Conservation (phyloP, 2,113 vertebrate genomes). For the Eretmochelys imbricata region DNA sequence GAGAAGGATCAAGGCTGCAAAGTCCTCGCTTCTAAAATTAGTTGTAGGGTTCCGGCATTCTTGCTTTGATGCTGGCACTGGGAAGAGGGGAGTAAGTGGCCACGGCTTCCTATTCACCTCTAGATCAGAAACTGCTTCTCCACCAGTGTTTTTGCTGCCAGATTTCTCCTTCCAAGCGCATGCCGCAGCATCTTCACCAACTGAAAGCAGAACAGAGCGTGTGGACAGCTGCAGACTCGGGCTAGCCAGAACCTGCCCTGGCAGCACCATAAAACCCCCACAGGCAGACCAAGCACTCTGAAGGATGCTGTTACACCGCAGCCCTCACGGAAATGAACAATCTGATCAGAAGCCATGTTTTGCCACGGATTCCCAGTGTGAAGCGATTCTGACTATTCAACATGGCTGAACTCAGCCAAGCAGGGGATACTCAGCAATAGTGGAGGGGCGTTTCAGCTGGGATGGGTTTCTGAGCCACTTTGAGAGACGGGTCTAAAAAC, state of each 20-base stretch:
- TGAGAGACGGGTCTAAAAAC: background rate
- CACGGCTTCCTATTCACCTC: background rate
- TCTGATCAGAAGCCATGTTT: background rate
- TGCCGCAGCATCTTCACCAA: background rate
- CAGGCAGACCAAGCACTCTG: background rate
- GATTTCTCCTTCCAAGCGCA: conserved; percentile 21
- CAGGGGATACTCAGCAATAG: background rate
- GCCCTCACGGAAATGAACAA: background rate
- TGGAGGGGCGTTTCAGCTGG: background rate
- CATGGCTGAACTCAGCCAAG: background rate
- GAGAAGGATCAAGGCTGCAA: background rate
- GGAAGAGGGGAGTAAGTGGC: background rate
- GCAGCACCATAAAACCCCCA: background rate
- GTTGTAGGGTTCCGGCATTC: accelerated
- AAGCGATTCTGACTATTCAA: background rate
- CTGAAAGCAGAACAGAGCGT: background rate
- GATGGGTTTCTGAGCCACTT: background rate
- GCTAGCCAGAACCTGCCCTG: background rate
- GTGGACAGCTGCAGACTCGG: background rate
- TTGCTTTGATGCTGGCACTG: accelerated
- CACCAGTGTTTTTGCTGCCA: conserved; percentile 33
- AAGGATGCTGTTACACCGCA: background rate
- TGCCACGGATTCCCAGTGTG: background rate
- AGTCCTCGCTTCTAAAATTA: accelerated
- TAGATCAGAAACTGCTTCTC: conserved; percentile 39